These are phyloP conservation scores for Notoglanidium macrostoma DNA, from an alignment of 2,797 vertebrate genomes.

Conservation along the genomic window DNA sequence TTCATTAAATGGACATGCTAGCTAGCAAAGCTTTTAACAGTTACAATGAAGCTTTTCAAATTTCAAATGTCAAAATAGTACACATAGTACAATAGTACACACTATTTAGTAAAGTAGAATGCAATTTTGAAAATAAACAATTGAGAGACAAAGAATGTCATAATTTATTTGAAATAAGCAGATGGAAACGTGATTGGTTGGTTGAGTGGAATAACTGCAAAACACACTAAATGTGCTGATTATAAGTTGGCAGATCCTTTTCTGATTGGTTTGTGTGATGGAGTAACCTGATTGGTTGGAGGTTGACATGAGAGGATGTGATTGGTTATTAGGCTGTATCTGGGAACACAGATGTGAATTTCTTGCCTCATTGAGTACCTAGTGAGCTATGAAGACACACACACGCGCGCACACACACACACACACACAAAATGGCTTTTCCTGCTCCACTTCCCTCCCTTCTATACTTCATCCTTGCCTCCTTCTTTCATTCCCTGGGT, in stretches of 20 bases:
- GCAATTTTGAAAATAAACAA: background rate
- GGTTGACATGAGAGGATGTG: slow-evolving; percentile 32
- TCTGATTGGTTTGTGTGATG: background rate
- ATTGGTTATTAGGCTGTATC: slow-evolving; percentile 30
- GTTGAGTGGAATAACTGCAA: background rate
- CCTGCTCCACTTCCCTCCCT: slow-evolving; percentile 23
- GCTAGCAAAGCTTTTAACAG: background rate
- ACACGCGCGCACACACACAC: slow-evolving; percentile 22
- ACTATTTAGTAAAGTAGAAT: background rate
- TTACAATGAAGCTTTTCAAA: background rate
- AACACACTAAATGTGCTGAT: background rate
- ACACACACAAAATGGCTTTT: slow-evolving; percentile 9
- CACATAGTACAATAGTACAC: background rate
- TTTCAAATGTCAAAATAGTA: background rate
- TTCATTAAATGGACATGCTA: background rate
- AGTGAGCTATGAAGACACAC: slow-evolving; percentile 47
- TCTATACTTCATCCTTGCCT: background rate
- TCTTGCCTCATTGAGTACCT: slow-evolving; percentile 45
- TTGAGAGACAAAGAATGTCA: background rate
- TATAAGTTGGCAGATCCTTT: background rate
- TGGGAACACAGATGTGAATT: slow-evolving; percentile 54
- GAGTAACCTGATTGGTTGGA: slow-evolving; percentile 21
- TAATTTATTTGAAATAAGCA: background rate
- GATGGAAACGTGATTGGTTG: background rate
- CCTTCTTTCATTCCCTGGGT: slow-evolving; percentile 2